phyloP scores from a whole-genome alignment of 2,797 vertebrate species.

The Phoeniculus purpureus region DNA sequence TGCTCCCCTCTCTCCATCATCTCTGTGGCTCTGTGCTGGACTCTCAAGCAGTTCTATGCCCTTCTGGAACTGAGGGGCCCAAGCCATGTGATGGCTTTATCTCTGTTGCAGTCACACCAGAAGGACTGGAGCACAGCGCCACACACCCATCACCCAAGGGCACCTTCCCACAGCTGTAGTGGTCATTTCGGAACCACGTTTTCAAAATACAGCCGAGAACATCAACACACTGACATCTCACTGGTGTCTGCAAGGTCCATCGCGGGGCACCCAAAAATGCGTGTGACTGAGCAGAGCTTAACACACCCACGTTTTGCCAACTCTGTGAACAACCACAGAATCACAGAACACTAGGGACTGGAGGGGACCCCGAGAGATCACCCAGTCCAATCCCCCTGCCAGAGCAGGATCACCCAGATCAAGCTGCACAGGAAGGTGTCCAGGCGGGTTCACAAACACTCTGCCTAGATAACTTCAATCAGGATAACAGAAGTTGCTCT shows the following conservation, averaged over 20 bases:
- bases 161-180: neutral
- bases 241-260: neutral
- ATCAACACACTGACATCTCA: neutral
- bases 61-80: no score
- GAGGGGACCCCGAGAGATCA: no score
- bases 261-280: rapidly evolving
- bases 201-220: neutral
- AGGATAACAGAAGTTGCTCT: neutral
- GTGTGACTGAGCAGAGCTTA: neutral
- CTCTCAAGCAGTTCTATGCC: no score
- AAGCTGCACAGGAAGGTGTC: no score
- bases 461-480: neutral
- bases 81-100: rapidly evolving
- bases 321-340: neutral
- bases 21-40: no score
- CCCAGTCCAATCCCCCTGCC: no score
- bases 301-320: rapidly evolving
- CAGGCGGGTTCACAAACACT: neutral
- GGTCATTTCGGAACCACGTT: neutral
- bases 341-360: no score
- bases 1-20: no score
- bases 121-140: neutral
- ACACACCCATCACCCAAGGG: rapidly evolving
- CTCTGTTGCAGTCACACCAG: neutral
- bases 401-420: no score